Base-by-base conservation (phyloP, 1,140 invertebrate genomes). In the Sipha flava region DNA sequence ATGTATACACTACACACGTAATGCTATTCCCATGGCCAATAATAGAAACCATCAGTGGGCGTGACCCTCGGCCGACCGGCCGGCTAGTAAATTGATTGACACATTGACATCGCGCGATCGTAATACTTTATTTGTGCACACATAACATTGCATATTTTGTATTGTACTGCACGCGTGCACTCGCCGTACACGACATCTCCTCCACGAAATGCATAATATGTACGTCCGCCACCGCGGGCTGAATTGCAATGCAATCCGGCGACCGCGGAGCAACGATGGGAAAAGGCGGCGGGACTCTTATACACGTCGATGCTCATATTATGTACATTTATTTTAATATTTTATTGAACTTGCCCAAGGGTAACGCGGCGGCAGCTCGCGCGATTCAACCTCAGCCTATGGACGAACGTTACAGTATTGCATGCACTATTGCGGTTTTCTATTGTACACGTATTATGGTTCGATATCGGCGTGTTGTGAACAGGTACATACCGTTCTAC, bases 11-110 rank as follows among this genome's bases (percentile, higher is more conserved):
- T 26, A 26, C 12, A 59, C 37, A 40, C 9, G 1, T 29, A 73
- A 12, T 18, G 49, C 47, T 31, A 75, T 75, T 75, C 72, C 72
- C 72, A 75, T 75, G 72, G 72, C 34, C 72, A 40, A 37, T 52
- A 57, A 6, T 9, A 40, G 21, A 34, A 31, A 23, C 26, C 72
- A 29, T n/a, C n/a, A 29, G 52, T 75, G 72, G 72, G 72, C 72
- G 52, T 75, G 34, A 75, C 52, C 52, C 72, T 75, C 72, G 4
- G 14, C 1, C 45, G 26, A 10, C 31, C n/a, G 10, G n/a, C 68
- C 29, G 37, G n/a, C n/a, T n/a, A 34, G 18, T 23, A 40, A 57
- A 57, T 75, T 75, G 72, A 75, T 75, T 57, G 72, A 57, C 72
- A 57, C 37, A 40, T 75, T 75, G 72, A 57, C 72, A 75, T 54